Evolutionary conservation across 2,113 vertebrate species (phyloP), one percentile per base, ranked within the genome.

Genomic region (Macaca mulatta): DNA sequence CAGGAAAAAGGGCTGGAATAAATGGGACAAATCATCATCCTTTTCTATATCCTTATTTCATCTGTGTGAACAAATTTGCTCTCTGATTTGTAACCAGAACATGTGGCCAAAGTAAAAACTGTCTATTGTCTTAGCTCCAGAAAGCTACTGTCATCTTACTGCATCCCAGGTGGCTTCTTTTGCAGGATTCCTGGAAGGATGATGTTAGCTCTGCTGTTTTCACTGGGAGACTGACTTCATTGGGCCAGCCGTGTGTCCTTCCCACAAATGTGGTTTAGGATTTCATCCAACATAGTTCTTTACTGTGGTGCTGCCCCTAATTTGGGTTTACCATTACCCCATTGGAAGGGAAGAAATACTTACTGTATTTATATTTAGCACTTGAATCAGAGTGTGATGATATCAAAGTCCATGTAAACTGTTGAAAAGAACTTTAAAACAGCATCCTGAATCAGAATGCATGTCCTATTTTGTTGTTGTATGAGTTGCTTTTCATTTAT

Each of bases 181-280:
- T 48, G 40, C 9, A 8, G 81, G 48, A 86, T 69, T 94, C 86
- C 57, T 70, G 70, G 92, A 82, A 89, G 45, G 59, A 90, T 79
- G 70, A 81, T 50, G 12, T 88, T 78, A 45, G 84, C 69, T 25
- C 14, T 23, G 57, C 22, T 50, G 20, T 75, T 72, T 72, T 87
- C 70, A 8, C 6, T 14, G 22, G 61, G 32, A 87, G 38, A 72
- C 23, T 79, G 38, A 75, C 64, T 61, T 55, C 16, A 40, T 4
- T 17, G 23, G 22, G 43, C 27, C 5, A 1, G 3, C 43, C 12
- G 7, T 9, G 25, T 25, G 13, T 45, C 2, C 52, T 52, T 74
- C 59, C 82, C 43, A 55, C 35, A 48, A 10, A 8, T 0, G 12
- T n/a, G 67, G 23, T 32, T 79, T 59, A 40, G 5, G 1, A 20